Evolutionary conservation across 2,888 invertebrate genomes (phyloP), one percentile per base, ranked within the genome.

Genomic region (Campopleginae sp.): DNA sequence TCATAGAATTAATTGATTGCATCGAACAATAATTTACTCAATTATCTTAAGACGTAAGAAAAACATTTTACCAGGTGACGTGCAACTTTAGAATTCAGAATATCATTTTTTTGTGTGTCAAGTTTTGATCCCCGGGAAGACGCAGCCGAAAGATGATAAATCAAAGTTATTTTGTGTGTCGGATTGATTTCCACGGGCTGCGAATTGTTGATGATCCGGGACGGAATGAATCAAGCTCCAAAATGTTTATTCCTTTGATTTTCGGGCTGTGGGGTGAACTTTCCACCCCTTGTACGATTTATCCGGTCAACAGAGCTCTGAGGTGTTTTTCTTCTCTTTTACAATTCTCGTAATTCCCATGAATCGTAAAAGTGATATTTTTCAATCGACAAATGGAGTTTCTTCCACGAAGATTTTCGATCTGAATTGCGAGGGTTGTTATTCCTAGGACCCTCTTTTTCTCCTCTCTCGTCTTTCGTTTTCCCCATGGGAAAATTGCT

Each of bases 401-500:
- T 48, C 70, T 51, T 51, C 19, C 27, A 58, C 3, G 58, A 27
- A 58, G 27, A 58, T 58, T 58, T 51, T 71, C 51, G 70, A 71
- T 51, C 33, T n/a, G 27, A 10, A 48, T 70, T 8, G 8, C 4
- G 48, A 33, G 31, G 31, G 33, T 71, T 31, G 70, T 48, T 71
- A 17, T 71, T n/a, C 51, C 51, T n/a, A 71, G 12, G 46, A 51
- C 23, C 48, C 70, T 31, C 70, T n/a, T 51, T 71, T 44, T 71
- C 48, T 31, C n/a, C 31, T 31, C 48, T 33, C 48, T 70, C 48
- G 10, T 48, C 31, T 51, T 71, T 10, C 12, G n/a, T 65, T 65
- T 33, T 19, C n/a, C 33, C n/a, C 70, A 71, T 71, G 70, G 70
- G 70, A 71, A 71, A 71, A 71, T 48, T 71, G 33, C 48, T 5